These are phyloP conservation scores for Neodiprion lecontei DNA, from an alignment of 1,140 invertebrate species.

Conservation along the genomic window DNA sequence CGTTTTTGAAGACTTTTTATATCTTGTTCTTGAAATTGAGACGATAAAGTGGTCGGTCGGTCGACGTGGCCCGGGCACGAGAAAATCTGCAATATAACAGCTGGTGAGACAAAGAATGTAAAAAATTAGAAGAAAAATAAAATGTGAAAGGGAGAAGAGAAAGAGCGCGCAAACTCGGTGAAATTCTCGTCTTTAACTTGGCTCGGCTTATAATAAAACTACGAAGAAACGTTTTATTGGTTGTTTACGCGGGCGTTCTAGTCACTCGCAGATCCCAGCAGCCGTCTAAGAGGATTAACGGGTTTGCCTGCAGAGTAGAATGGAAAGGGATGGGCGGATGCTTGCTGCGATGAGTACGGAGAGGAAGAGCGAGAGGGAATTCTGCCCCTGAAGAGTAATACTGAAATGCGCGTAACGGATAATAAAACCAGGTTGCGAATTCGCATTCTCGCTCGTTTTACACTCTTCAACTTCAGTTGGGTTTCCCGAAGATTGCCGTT, in stretches of 20 bases:
- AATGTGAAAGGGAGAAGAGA: not conserved
- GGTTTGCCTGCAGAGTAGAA: not conserved
- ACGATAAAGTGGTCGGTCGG: too few relatives aligned
- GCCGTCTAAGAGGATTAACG: not conserved
- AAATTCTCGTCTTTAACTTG: not conserved
- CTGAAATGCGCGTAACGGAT: not conserved
- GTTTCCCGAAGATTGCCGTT: not conserved
- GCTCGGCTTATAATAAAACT: not conserved
- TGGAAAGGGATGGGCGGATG: not conserved
- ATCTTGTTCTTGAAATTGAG: too few relatives aligned
- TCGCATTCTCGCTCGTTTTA: not conserved
- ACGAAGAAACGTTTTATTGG: slow-evolving; percentile 1
- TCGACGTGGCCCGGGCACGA: too few relatives aligned
- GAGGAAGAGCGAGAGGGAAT: too few relatives aligned
- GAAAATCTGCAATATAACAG: too few relatives aligned
- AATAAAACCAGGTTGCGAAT: not conserved
- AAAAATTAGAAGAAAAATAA: not conserved
- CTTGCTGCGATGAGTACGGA: not conserved
- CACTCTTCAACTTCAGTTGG: not conserved
- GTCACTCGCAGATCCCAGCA: not conserved
- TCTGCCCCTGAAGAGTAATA: not conserved
- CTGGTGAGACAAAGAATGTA: too few relatives aligned
- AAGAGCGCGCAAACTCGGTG: too few relatives aligned
- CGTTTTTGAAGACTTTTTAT: too few relatives aligned
- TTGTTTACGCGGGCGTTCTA: not conserved